These are phyloP conservation scores for Calliphora vicina DNA, from an alignment of 1,140 invertebrate species.

Conservation along the genomic window DNA sequence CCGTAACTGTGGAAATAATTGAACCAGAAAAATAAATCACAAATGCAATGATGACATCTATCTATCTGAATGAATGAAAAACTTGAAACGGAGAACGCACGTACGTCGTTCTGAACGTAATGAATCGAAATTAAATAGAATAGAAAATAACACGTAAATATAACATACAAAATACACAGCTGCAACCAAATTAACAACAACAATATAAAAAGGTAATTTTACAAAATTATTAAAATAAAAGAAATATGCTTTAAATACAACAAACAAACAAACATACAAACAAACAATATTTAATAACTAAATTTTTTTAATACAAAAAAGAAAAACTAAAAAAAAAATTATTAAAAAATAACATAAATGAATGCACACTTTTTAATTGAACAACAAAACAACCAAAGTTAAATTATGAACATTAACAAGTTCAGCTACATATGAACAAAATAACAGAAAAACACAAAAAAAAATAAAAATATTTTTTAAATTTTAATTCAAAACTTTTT, in stretches of 20 bases:
- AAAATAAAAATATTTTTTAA: conserved; percentile 44
- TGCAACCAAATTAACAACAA: conserved; percentile 10
- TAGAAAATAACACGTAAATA: neutral
- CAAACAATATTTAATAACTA: conserved; percentile 20
- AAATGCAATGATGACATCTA: too few species aligned
- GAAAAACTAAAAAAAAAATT: conserved; percentile 12
- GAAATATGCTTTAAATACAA: conserved; percentile 37
- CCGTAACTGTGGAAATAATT: conserved; percentile 61
- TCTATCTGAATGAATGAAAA: neutral
- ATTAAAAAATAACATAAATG: neutral
- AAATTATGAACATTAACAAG: neutral
- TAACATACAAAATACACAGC: neutral
- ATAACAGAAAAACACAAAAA: conserved; percentile 41
- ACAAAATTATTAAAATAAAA: neutral
- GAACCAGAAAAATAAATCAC: conserved; percentile 51
- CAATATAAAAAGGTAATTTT: neutral
- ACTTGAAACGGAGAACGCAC: conserved; percentile 16
- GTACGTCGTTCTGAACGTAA: neutral
- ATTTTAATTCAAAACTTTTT: conserved; percentile 39
- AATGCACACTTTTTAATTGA: conserved; percentile 25
- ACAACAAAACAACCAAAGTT: neutral
- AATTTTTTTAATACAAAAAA: conserved; percentile 36
- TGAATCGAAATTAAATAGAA: neutral
- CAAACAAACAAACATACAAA: conserved; percentile 40
- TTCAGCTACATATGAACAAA: conserved; percentile 36